Conservation (phyloP, 2,888 invertebrate genomes). For the Drosophila demipolita region DNA sequence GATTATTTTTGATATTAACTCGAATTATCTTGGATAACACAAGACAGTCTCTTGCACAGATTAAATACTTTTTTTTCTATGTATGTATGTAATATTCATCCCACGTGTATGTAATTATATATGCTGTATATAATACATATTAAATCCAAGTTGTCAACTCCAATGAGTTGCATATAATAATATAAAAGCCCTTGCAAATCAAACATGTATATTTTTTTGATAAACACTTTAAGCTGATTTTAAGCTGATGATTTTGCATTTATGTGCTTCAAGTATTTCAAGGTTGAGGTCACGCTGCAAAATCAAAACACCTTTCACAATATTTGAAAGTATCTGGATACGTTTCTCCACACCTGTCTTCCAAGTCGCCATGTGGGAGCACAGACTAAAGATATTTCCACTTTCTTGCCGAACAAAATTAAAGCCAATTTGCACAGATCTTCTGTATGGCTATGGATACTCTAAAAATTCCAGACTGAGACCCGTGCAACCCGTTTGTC, state of each 20-base stretch:
- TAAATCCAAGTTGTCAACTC: neutral
- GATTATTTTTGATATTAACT: neutral
- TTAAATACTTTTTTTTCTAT: neutral
- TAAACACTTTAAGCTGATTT: neutral
- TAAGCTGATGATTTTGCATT: slow-evolving; percentile 1
- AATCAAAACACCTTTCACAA: neutral
- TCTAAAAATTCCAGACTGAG: slow-evolving; percentile 6
- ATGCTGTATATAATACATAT: neutral
- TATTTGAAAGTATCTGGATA: neutral
- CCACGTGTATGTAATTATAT: neutral
- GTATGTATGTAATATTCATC: neutral
- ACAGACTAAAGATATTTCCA: slow-evolving; percentile 6
- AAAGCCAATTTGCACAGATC: slow-evolving; percentile 10
- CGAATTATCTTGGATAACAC: neutral
- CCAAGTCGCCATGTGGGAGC: neutral
- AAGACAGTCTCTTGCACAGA: neutral
- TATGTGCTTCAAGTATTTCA: neutral
- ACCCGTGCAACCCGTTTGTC: slow-evolving; percentile 56
- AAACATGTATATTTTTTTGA: neutral
- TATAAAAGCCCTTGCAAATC: neutral
- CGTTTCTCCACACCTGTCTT: neutral
- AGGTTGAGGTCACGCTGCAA: slow-evolving; percentile 1
- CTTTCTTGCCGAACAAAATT: slow-evolving; percentile 30
- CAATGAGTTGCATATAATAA: neutral
- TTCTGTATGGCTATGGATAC: slow-evolving; percentile 26